phyloP scores from a whole-genome alignment of 1,140 invertebrate genomes.

The Dendroctonus valens region DNA sequence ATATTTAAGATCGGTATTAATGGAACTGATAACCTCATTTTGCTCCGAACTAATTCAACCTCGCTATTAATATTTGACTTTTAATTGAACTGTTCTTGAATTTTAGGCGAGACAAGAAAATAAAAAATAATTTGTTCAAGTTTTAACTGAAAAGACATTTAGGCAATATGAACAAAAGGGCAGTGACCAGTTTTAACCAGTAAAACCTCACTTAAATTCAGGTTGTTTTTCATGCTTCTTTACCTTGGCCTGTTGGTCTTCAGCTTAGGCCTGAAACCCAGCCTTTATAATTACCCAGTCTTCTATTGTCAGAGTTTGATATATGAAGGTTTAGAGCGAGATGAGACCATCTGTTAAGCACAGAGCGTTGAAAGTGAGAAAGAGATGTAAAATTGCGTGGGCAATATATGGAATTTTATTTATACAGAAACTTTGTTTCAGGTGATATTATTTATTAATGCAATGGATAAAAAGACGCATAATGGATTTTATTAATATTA shows the following conservation, averaged over 20 bases:
- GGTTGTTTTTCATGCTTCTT: not conserved
- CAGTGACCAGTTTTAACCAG: no score
- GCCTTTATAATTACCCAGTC: slow-evolving; percentile 36
- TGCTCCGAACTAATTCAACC: no score
- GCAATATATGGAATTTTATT: slow-evolving; percentile 29
- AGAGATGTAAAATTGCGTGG: slow-evolving; percentile 20
- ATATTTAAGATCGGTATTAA: no score
- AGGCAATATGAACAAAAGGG: no score
- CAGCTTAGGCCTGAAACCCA: slow-evolving; percentile 14
- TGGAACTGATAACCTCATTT: no score
- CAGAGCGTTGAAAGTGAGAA: not conserved
- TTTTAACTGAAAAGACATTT: no score
- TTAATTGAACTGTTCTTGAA: no score
- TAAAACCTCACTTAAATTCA: not conserved
- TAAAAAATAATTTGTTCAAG: no score
- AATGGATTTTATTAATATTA: slow-evolving; percentile 32
- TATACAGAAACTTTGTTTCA: slow-evolving; percentile 35
- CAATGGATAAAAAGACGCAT: slow-evolving; percentile 27
- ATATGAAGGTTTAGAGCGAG: slow-evolving; percentile 28
- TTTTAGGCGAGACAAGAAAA: no score
- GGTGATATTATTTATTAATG: slow-evolving; percentile 32
- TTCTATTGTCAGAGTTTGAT: slow-evolving; percentile 34
- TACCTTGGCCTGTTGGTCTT: slow-evolving; percentile 5
- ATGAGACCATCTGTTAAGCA: not conserved
- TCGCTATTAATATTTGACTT: no score